Percentiles rank a stretch among this genome's conserved stretches.
Evolutionary conservation across 23 tunicate species (phyloP).

Genomic region (Clavelina lepadiformis): DNA sequence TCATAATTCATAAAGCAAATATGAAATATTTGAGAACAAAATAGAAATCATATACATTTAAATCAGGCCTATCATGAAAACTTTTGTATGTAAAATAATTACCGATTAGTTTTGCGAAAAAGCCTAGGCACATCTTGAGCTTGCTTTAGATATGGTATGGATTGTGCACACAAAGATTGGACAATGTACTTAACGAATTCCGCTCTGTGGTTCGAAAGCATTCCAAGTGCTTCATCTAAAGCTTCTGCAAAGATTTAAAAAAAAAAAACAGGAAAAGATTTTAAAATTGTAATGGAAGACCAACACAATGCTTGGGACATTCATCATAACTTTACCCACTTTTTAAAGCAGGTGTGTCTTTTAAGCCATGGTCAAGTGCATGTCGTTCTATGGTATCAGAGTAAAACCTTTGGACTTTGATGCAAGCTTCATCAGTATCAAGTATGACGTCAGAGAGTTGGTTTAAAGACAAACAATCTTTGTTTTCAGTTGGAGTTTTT

Average conservation of each 20-base stretch:
- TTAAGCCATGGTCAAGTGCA: conserved; percentile 44
- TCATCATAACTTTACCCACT: conserved; percentile 6
- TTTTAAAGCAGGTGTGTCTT: conserved; percentile 38
- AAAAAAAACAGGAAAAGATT: neutral
- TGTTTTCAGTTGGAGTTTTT: no score
- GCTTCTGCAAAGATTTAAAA: conserved; percentile 15
- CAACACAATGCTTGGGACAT: neutral
- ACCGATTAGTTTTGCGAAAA: conserved; percentile 80
- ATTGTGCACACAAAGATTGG: conserved; percentile 22
- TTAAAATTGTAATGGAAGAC: neutral
- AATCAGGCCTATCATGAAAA: no score
- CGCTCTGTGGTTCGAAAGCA: conserved; percentile 6
- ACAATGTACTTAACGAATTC: conserved; percentile 37
- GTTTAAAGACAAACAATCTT: no score
- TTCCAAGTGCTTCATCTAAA: conserved; percentile 17
- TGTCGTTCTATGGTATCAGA: conserved; percentile 18
- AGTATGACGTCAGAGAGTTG: no score
- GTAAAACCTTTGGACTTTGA: conserved; percentile 14
- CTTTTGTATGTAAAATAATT: no score
- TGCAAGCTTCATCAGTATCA: no score
- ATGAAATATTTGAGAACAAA: neutral
- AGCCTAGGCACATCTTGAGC: conserved; percentile 93
- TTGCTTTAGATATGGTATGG: conserved; percentile 47
- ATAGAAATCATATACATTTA: no score
- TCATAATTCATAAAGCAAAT: no score